Conservation (phyloP, 2,113 vertebrate genomes). For the Phrynosoma blainvillii region DNA sequence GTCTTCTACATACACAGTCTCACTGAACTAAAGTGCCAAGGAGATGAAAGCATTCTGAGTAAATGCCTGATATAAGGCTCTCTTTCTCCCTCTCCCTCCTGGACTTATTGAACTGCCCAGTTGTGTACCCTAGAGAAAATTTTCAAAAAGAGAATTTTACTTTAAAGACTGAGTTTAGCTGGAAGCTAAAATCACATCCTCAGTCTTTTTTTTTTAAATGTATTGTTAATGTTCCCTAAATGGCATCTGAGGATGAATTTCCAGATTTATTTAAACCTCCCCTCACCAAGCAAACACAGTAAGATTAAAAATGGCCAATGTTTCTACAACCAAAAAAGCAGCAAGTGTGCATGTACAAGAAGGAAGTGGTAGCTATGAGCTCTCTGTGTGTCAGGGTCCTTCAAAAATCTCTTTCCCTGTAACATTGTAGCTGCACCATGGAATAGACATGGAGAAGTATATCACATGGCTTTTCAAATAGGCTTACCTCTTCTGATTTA, state of each 20-base stretch:
- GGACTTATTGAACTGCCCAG: slow-evolving; percentile 48
- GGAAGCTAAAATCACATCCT: slow-evolving; percentile 59
- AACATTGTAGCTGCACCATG: too few relatives aligned
- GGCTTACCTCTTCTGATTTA: too few relatives aligned
- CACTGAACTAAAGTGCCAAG: slow-evolving; percentile 42
- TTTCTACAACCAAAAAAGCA: background rate
- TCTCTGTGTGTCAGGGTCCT: background rate
- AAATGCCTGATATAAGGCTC: slow-evolving; percentile 41
- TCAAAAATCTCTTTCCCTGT: background rate
- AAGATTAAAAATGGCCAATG: background rate
- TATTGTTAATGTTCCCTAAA: slow-evolving; percentile 67
- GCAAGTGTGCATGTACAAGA: background rate
- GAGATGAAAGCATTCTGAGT: slow-evolving; percentile 36
- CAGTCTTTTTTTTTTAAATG: slow-evolving; percentile 49
- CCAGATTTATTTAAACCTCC: slow-evolving; percentile 67
- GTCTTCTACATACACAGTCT: slow-evolving; percentile 45
- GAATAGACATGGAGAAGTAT: too few relatives aligned
- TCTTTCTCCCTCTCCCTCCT: slow-evolving; percentile 42
- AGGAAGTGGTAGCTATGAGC: background rate
- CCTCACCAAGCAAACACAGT: slow-evolving; percentile 50
- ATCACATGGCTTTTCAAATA: too few relatives aligned
- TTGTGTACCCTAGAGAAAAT: slow-evolving; percentile 46
- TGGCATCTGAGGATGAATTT: slow-evolving; percentile 65
- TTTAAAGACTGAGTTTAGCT: slow-evolving; percentile 64
- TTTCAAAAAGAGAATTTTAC: slow-evolving; percentile 54